These are phyloP conservation scores for Gastrophryne carolinensis DNA, from an alignment of 2,797 vertebrate species.

Conservation along the genomic window DNA sequence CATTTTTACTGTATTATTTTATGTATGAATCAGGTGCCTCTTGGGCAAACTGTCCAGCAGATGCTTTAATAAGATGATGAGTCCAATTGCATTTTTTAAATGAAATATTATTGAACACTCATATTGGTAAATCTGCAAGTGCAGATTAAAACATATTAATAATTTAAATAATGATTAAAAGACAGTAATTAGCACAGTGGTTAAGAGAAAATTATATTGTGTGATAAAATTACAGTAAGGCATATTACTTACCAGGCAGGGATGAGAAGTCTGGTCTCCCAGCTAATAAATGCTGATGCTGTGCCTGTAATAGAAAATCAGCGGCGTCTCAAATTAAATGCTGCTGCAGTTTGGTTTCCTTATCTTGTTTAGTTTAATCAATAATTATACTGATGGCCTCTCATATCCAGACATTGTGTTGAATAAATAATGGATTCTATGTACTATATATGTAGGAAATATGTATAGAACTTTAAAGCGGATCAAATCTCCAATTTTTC, in stretches of 20 bases:
- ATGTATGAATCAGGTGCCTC: neutral
- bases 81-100: too few relatives aligned
- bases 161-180: too few relatives aligned
- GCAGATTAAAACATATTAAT: neutral
- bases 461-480: neutral
- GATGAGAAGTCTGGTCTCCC: neutral
- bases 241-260: neutral
- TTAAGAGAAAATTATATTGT: neutral
- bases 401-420: constrained; percentile 4
- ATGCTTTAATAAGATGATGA: too few relatives aligned
- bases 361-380: constrained; percentile 15
- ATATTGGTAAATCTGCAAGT: neutral
- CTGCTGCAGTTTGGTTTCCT: neutral
- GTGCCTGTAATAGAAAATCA: neutral
- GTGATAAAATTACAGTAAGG: neutral
- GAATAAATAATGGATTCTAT: constrained; percentile 25
- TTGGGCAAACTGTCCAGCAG: neutral
- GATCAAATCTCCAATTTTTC: too few relatives aligned
- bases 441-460: constrained; percentile 1
- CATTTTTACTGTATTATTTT: constrained; percentile 2
- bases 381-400: neutral
- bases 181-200: neutral
- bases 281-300: neutral
- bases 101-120: too few relatives aligned
- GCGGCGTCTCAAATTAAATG: neutral